These are phyloP conservation scores for Acridotheres tristis DNA, from an alignment of 2,797 vertebrate genomes.

Conservation along the genomic window DNA sequence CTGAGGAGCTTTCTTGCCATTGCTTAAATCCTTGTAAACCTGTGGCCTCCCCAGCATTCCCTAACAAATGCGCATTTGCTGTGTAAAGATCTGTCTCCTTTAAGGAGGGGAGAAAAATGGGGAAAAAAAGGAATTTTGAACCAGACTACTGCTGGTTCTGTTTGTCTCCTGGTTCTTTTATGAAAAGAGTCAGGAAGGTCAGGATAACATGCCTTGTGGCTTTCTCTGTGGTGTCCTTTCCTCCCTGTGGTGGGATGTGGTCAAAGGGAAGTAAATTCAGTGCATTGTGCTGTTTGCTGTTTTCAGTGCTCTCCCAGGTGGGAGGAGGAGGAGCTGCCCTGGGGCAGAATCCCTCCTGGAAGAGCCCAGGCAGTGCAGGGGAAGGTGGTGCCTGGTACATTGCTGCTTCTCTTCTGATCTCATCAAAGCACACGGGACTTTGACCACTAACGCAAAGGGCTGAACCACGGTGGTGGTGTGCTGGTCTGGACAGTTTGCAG, in stretches of 20 bases:
- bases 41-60: not conserved
- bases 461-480: rapidly evolving
- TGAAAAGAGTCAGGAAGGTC: not conserved
- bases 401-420: not conserved
- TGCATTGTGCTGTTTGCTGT: not conserved
- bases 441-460: not conserved
- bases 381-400: rapidly evolving
- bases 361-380: not conserved
- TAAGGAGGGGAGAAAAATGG: not conserved
- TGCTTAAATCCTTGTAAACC: not conserved
- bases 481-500: not conserved
- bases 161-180: not conserved
- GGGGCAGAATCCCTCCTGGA: not conserved
- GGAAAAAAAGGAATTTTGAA: not conserved
- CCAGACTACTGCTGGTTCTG: not conserved
- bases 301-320: not conserved
- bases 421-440: not conserved
- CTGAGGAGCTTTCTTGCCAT: not conserved
- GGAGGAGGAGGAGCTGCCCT: not conserved
- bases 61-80: not conserved
- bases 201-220: not conserved
- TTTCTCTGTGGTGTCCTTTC: not conserved
- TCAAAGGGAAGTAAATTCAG: not conserved
- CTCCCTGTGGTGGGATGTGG: not conserved
- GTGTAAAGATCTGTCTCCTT: not conserved